Evolutionary conservation across 2,113 vertebrate genomes (phyloP), one percentile per base, ranked within the genome.

Genomic region (Hippocampus zosterae): DNA sequence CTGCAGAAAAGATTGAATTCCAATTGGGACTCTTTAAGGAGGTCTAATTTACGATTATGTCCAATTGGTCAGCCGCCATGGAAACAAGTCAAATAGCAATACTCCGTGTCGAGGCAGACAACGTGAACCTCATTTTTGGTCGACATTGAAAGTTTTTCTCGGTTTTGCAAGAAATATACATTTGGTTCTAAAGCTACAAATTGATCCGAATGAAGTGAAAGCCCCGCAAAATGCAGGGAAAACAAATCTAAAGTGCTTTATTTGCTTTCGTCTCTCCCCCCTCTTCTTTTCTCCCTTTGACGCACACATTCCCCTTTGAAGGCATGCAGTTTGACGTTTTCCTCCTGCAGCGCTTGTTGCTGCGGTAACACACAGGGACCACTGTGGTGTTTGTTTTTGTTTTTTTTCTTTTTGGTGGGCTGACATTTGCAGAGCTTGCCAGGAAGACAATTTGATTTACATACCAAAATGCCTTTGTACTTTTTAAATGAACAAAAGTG

Each of bases 341-440:
- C 79, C 71, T 85, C 79, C 80, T 77, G 70, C 77, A 72, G 76
- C 75, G 76, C 80, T 65, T 67, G 84, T 88, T 89, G 76, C 84
- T 86, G 83, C 78, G 88, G 85, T 79, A 85, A 90, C 88, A 64
- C 78, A 76, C 74, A 71, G 68, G 71, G 79, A 82, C 63, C 75
- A 79, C 72, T 57, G 76, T 68, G 76, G 81, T 74, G 29, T 6
- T 37, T 37, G n/a, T n/a, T n/a, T n/a, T n/a, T n/a, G n/a, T 37
- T 33, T 33, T 7, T 37, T 6, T 37, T 37, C 33, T 86, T 44
- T 85, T 80, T 69, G 81, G 77, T 72, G 72, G 77, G 72, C 84
- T 84, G 85, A 86, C 81, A 88, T 85, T 85, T 88, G 75, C 80
- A 82, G 81, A 81, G 75, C 69, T 67, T 70, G 78, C 82, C 77